Percentiles rank a stretch among this genome's conserved stretches.
These are phyloP conservation scores for Penaeus chinensis DNA, from an alignment of 1,140 invertebrate genomes.

Conservation along the genomic window DNA sequence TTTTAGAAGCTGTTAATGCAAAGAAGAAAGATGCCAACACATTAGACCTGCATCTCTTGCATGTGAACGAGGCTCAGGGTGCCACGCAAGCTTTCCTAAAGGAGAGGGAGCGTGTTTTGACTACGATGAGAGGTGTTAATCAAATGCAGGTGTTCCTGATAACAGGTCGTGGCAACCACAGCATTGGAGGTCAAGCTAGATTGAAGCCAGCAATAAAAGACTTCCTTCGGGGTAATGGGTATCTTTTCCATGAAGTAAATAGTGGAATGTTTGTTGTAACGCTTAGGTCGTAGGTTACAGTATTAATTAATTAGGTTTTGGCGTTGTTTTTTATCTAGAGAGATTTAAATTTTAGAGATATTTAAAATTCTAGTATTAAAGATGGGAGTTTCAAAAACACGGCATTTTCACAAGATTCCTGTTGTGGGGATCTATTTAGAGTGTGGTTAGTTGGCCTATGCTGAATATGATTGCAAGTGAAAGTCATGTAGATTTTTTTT, in stretches of 20 bases:
- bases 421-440: no score
- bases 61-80: slow-evolving; percentile 49
- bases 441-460: no score
- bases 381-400: no score
- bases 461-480: no score
- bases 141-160: slow-evolving; percentile 49
- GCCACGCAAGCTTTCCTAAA: slow-evolving; percentile 46
- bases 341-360: slow-evolving; percentile 6
- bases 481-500: no score
- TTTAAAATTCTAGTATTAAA: not conserved
- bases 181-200: slow-evolving; percentile 41
- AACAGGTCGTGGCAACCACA: slow-evolving; percentile 50
- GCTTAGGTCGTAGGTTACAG: slow-evolving; percentile 3
- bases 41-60: slow-evolving; percentile 48
- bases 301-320: not conserved
- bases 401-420: no score
- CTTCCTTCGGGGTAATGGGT: slow-evolving; percentile 35
- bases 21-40: slow-evolving; percentile 45
- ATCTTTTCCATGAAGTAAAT: slow-evolving; percentile 41
- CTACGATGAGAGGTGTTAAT: slow-evolving; percentile 12
- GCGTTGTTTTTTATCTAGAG: no score
- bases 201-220: slow-evolving; percentile 52
- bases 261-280: slow-evolving; percentile 47
- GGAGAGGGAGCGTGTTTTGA: slow-evolving; percentile 35
- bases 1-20: slow-evolving; percentile 47